Base-by-base conservation (phyloP, 2,888 invertebrate species). In the Lathronympha strigana region DNA sequence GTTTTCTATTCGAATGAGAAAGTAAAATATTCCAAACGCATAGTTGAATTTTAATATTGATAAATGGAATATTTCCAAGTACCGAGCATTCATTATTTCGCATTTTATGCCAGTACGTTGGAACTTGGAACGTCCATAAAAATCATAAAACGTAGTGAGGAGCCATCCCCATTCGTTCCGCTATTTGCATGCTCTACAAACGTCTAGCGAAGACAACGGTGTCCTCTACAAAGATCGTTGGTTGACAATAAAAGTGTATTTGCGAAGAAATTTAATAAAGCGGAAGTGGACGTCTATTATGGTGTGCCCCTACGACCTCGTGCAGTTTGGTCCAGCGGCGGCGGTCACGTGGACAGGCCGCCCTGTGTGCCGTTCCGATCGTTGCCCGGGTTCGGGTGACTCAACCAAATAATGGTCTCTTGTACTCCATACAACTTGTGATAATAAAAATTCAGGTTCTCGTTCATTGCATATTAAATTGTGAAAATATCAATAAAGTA, bases 211-310 rank as follows among this genome's bases (percentile, higher is more conserved):
- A 84, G 85, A 86, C 86, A 84, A 81, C 80, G 80, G 76, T 77
- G 84, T 84, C 83, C 83, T 83, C 79, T 82, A 80, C 83, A 85
- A 85, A 87, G 88, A 88, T 87, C 87, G 84, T 80, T 78, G 86
- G 83, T 75, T 79, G 82, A 83, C 88, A 89, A 88, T 92, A 92
- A 92, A 91, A 90, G 84, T 87, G 86, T 91, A 87, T 91, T 92
- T 91, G 91, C 90, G 83, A 90, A 90, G 92, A 92, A 91, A 92
- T 92, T 91, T 92, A 92, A 91, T 92, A 92, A 91, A 86, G 91
- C 89, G 90, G 90, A 92, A 92, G 87, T 86, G 87, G 87, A 86
- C 83, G 80, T 81, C 84, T 79, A 86, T 88, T 88, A 87, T 78
- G 83, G 78, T 79, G 76, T 79, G 77, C 82, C 84, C 82, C 78